Conservation (phyloP, 2,113 vertebrate genomes). For the Microtus oregoni region DNA sequence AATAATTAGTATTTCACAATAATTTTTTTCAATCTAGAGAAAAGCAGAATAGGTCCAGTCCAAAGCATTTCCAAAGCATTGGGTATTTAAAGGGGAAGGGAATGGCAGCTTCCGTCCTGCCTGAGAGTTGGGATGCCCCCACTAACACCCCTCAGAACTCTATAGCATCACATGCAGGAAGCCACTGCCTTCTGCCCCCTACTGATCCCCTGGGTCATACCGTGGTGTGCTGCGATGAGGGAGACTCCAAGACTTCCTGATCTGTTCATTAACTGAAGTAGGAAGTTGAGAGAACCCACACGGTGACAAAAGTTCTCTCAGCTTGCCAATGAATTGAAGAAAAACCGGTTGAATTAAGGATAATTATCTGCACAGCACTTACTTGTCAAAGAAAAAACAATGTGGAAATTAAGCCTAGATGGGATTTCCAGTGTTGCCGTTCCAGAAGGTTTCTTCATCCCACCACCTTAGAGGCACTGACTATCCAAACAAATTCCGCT, state of each 20-base stretch:
- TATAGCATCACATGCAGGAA: background rate
- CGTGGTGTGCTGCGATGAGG: background rate
- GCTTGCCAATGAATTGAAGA: conserved; percentile 7
- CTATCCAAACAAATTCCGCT: conserved; percentile 27
- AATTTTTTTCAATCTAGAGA: background rate
- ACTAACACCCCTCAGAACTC: background rate
- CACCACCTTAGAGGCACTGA: background rate
- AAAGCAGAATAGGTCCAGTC: background rate
- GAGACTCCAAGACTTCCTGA: background rate
- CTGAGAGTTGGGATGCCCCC: background rate
- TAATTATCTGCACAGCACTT: background rate
- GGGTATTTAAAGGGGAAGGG: conserved; percentile 46
- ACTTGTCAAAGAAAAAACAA: background rate
- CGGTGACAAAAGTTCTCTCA: background rate
- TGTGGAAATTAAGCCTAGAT: conserved; percentile 16
- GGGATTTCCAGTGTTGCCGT: conserved; percentile 11
- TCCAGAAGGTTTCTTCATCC: conserved; percentile 34
- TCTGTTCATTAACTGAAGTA: background rate
- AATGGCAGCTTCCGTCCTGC: conserved; percentile 8
- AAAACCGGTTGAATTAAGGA: background rate
- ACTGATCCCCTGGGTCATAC: background rate
- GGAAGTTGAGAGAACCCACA: background rate
- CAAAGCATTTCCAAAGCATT: conserved; percentile 29
- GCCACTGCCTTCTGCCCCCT: background rate
- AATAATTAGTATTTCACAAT: conserved; percentile 33